A percentile compares a stretch with the other conserved stretches of the same genome.
Conservation (phyloP, 2,113 vertebrate genomes). For the Cercopithecus mona region DNA sequence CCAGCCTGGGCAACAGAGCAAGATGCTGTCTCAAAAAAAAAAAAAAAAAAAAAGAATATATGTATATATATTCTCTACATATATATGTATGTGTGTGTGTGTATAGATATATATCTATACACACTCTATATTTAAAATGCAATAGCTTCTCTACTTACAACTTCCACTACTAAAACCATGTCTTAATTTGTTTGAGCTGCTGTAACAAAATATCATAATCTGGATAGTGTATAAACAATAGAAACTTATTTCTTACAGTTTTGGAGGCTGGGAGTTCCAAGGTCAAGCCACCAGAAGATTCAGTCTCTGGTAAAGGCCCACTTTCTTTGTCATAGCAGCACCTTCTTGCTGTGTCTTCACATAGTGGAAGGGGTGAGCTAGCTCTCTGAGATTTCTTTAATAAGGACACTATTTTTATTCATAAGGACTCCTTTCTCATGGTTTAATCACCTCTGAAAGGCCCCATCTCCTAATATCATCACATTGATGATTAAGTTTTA, state of each 20-base stretch:
- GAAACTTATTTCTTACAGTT: background rate
- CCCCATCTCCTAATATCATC: background rate
- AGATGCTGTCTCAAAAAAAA: too few species aligned
- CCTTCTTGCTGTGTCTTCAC: background rate
- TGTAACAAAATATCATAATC: background rate
- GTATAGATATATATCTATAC: fast-evolving
- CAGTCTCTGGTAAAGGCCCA: background rate
- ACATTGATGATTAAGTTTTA: background rate
- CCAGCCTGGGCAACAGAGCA: too few species aligned
- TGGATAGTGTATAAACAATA: background rate
- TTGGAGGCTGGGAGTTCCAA: background rate
- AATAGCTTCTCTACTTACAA: background rate
- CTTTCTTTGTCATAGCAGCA: background rate
- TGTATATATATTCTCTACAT: too few species aligned
- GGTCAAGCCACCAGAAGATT: background rate
- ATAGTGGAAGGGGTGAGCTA: background rate
- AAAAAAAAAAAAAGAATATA: too few species aligned
- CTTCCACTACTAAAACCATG: background rate
- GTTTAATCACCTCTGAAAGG: background rate
- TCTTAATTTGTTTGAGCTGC: background rate
- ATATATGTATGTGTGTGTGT: too few species aligned
- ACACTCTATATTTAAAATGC: background rate
- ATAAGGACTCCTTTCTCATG: background rate
- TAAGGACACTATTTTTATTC: background rate
- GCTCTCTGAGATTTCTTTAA: background rate